Evolutionary conservation across 2,113 vertebrate species (phyloP).

Genomic region (Siniperca chuatsi): DNA sequence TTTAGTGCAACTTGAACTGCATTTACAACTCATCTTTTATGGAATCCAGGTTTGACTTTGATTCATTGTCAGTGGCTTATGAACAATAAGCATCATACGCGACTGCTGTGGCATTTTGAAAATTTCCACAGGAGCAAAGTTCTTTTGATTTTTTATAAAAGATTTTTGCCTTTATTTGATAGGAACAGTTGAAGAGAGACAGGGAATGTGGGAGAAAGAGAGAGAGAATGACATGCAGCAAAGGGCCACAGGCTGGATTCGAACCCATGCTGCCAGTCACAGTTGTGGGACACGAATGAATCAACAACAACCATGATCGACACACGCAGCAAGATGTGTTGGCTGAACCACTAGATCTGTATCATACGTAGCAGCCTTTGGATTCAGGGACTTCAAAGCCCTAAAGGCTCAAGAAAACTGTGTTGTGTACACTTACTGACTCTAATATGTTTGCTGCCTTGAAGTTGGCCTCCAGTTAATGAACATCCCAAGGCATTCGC

Average conservation of each 20-base stretch:
- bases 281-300: conserved; percentile 13
- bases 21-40: conserved; percentile 26
- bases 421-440: conserved; percentile 13
- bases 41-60: conserved; percentile 36
- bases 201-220: too few relatives aligned
- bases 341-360: conserved; percentile 21
- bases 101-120: not conserved
- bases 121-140: conserved; percentile 35
- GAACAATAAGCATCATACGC: conserved; percentile 19
- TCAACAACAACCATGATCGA: conserved; percentile 49
- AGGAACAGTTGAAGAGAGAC: too few relatives aligned
- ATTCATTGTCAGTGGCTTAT: conserved; percentile 10
- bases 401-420: conserved; percentile 22
- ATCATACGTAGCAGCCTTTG: conserved; percentile 43
- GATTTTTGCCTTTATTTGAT: too few relatives aligned
- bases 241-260: too few relatives aligned
- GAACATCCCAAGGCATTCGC: not conserved
- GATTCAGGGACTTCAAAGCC: conserved; percentile 50
- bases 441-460: conserved; percentile 16
- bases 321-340: conserved; percentile 39
- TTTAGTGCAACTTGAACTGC: not conserved
- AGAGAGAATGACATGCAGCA: too few relatives aligned
- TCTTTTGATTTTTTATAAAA: not conserved
- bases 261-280: conserved; percentile 13
- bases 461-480: not conserved